Evolutionary conservation across 2,888 invertebrate species (phyloP), one percentile per base, ranked within the genome.

Genomic region (Notodromas monacha): DNA sequence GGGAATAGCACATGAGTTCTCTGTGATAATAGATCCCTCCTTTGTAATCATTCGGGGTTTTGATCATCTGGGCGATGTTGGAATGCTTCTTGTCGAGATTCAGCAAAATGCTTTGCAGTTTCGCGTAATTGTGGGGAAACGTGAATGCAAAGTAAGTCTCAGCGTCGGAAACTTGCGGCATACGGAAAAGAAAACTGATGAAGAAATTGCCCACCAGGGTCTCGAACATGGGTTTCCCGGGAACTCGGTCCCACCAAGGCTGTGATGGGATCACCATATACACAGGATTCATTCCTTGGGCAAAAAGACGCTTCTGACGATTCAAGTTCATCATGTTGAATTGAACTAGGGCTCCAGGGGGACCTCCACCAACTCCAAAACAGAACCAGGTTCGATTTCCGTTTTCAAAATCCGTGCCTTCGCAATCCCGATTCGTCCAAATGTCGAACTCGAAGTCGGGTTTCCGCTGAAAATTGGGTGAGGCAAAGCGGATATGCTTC

Each of bases 361-460:
- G 12, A 6, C 27, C 27, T 51, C 64, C 61, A 42, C 60, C 58
- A 30, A 81, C 52, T 5, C 73, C 76, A 50, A 81, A 81, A 49
- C 74, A 68, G 51, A 81, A 81, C 81, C 81, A 81, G 2, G 79
- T 76, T 37, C 77, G 58, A 47, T 77, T 77, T 30, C 65, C 68
- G 57, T 77, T 79, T 48, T 77, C 72, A 56, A 62, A 76, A 41
- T 66, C 65, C 1, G 77, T 77, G 14, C 72, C 76, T 27, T 59
- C 63, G 51, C 77, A 77, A 49, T 81, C 81, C 0, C 74, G 76
- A 41, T 64, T 62, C 2, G 77, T 79, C 79, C 79, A 79, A 30
- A 79, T 49, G 47, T 77, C 74, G 45, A 73, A 76, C 50, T 77
- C 77, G 50, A 63, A 65, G 43, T 68, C 68, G 3, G 60, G 60